Percentiles rank a stretch among this genome's conserved stretches.
Conservation (phyloP, 2,888 invertebrate genomes). For the Eristalis tenax region DNA sequence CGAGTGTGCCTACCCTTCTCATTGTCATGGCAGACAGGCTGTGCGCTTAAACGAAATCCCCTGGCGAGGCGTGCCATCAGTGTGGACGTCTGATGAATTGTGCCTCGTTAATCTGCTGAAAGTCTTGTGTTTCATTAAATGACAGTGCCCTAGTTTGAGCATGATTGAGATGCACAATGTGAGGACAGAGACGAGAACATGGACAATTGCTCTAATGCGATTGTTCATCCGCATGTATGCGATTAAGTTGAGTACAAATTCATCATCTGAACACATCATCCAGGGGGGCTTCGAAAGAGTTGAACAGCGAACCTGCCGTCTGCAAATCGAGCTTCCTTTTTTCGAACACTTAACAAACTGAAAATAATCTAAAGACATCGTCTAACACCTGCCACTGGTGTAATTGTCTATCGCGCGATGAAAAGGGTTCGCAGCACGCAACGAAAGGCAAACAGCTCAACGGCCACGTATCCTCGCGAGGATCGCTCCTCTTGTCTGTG, state of each 20-base stretch:
- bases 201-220: not conserved
- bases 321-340: not conserved
- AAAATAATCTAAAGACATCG: slow-evolving; percentile 18
- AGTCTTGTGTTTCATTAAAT: not conserved
- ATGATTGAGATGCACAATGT: not conserved
- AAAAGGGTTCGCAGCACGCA: slow-evolving; percentile 49
- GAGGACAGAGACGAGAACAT: not conserved
- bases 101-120: not conserved
- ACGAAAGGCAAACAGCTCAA: slow-evolving; percentile 9
- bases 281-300: slow-evolving; percentile 6
- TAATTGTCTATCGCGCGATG: slow-evolving; percentile 42
- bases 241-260: not conserved
- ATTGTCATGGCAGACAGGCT: not conserved
- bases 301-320: not conserved
- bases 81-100: not conserved
- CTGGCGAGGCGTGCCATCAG: not conserved
- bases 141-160: not conserved
- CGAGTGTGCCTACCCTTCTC: not conserved
- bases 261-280: not conserved
- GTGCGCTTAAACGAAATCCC: not conserved
- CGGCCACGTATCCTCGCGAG: not conserved
- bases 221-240: not conserved
- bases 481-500: not conserved
- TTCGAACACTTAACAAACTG: not conserved
- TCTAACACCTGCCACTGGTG: slow-evolving; percentile 43